Evolutionary conservation across 2,888 invertebrate genomes (phyloP), one percentile per base, ranked within the genome.

Genomic region (Azorinus chamasolen): DNA sequence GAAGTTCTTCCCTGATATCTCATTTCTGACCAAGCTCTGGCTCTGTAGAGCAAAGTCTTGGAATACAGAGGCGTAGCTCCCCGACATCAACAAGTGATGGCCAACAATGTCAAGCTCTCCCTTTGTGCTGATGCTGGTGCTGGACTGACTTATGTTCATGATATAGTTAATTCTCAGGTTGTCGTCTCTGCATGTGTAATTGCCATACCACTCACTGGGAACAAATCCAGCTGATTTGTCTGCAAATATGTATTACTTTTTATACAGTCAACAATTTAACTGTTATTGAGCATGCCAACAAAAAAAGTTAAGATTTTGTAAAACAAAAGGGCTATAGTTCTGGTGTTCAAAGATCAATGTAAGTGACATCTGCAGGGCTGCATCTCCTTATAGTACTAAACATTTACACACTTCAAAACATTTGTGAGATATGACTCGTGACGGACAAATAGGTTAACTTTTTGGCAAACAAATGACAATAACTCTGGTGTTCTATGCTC

Each of bases 151-250:
- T 27, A 80, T 70, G 59, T 77, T 80, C 54, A 77, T 57, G 3
- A 54, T 43, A 43, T 72, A 80, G 6, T 51, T 20, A 2, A 69
- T 59, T 3, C 41, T 66, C 18, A 71, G 8, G 14, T 25, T 41
- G 27, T 72, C 65, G 6, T 57, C 71, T 14, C 54, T 14, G 50
- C 86, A 86, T 4, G 53, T 57, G 37, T 79, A 86, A 14, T 61
- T 70, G 22, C 86, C 86, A 51, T 64, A 64, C 86, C 86, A 86
- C 22, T 73, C 61, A 71, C 84, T 83, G n/a, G 86, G 80, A 2
- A 84, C 48, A 51, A 86, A 76, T 10, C 32, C 32, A 32, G 12
- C 53, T 72, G 32, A 32, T 10, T 32, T 32, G 32, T 32, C 32
- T 32, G 32, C 32, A 32, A 32, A 32, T 6, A 32, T 18, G 16